Conservation (phyloP, 2,113 vertebrate genomes). For the Himantopus leucocephalus region DNA sequence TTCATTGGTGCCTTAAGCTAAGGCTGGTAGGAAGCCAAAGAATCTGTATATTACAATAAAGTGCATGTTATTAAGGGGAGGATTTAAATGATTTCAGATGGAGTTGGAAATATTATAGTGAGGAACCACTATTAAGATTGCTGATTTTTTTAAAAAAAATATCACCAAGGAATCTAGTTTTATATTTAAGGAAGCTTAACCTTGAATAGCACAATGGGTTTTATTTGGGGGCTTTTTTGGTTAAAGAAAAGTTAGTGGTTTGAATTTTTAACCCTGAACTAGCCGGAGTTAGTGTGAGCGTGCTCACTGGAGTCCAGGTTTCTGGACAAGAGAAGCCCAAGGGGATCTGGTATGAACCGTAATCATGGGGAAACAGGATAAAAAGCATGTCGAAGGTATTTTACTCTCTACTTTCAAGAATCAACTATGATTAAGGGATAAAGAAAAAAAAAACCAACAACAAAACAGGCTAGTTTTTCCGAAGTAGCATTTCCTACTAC, state of each 20-base stretch:
- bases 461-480: background rate
- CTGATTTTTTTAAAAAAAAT: constrained; percentile 24
- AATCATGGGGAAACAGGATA: constrained; percentile 27
- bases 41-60: constrained; percentile 69
- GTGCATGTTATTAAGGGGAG: constrained; percentile 65
- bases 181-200: constrained; percentile 72
- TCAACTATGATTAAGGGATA: background rate
- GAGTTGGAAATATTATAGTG: constrained; percentile 61
- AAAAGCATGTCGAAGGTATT: background rate
- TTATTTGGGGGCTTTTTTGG: constrained; percentile 55
- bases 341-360: background rate
- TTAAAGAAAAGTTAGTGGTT: constrained; percentile 66
- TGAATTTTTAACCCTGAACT: constrained; percentile 69
- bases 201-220: constrained; percentile 65
- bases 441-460: background rate
- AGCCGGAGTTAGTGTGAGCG: background rate
- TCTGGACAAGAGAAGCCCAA: background rate
- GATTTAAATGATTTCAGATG: constrained; percentile 73
- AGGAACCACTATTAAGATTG: constrained; percentile 62
- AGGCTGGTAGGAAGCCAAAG: constrained; percentile 65
- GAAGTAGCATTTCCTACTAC: background rate
- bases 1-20: constrained; percentile 67
- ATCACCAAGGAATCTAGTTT: constrained; percentile 60
- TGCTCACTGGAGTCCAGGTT: background rate
- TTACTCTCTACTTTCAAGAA: background rate